These are phyloP conservation scores for Nothobranchius furzeri DNA, from an alignment of 2,113 vertebrate genomes.

Conservation along the genomic window DNA sequence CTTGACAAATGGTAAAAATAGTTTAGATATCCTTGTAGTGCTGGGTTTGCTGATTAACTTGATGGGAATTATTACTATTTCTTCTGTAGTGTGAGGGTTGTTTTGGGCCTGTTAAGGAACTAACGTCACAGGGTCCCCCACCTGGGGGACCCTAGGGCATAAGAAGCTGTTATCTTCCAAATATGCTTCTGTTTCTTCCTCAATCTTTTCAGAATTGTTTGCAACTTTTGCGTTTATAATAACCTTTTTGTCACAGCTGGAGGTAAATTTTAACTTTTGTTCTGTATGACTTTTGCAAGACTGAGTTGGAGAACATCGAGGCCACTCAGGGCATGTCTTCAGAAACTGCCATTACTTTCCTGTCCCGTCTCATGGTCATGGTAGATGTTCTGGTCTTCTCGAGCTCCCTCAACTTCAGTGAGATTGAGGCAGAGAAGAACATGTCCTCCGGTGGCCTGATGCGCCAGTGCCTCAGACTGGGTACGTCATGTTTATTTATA, in stretches of 20 bases:
- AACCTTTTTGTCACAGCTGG: background rate
- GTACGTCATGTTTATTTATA: conserved; percentile 37
- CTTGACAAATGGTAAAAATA: too few species aligned
- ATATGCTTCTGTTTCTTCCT: too few species aligned
- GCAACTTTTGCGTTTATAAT: background rate
- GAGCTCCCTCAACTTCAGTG: conserved; percentile 97
- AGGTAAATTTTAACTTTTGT: background rate
- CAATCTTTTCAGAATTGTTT: background rate
- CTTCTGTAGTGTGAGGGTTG: too few species aligned
- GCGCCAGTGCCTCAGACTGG: conserved; percentile 94
- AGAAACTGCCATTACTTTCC: conserved; percentile 93
- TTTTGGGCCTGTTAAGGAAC: too few species aligned
- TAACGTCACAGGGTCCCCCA: too few species aligned
- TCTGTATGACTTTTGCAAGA: conserved; percentile 76
- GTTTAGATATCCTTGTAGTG: too few species aligned
- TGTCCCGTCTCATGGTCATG: conserved; percentile 96
- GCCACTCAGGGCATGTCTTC: conserved; percentile 97
- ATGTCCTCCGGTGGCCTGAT: conserved; percentile 98
- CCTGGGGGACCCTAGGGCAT: too few species aligned
- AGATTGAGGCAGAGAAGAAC: conserved; percentile 98
- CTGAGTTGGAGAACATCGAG: conserved; percentile 93
- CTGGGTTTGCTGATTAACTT: too few species aligned
- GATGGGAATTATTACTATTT: too few species aligned
- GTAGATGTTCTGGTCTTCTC: conserved; percentile 97
- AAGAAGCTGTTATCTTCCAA: too few species aligned